Evolutionary conservation across 2,113 vertebrate genomes (phyloP), one percentile per base, ranked within the genome.

Genomic region (Rhineura floridana): DNA sequence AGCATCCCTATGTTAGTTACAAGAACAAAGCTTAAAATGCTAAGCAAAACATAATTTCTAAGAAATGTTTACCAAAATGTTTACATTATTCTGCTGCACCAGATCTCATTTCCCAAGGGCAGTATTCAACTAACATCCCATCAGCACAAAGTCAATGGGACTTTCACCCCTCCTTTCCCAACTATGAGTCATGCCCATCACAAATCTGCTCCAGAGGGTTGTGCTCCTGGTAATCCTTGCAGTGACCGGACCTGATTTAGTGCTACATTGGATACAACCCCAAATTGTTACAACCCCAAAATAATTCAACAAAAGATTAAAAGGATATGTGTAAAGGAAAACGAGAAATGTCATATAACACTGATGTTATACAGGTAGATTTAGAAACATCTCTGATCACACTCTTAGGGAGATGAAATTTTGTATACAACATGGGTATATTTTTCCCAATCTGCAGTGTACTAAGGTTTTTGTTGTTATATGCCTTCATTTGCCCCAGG

Each of bases 21-120:
- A n/a, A 76, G 33, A 15, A 46, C 2, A 30, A 4, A n/a, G 17
- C 39, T 65, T 42, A 39, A 73, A 36, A 1, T 75, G 62, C 2
- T 52, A 33, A 33, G 0, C 2, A 84, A 39, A 52, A 0, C 44
- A 0, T 5, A 21, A 1, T 65, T 50, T 65, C 6, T 82, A 77
- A n/a, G 21, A 83, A 70, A 67, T 28, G 2, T 44, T 75, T 28
- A 0, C 36, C 55, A 87, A 48, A 72, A 39, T 6, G 15, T 55
- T 50, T 81, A 2, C 59, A 13, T 42, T 13, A 21, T 13, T 6
- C 2, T 8, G 5, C 6, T 10, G 2, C 33, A 62, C n/a, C 75
- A 12, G 39, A 3, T 3, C 36, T 17, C 39, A 3, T 44, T 62
- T 52, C 84, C n/a, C n/a, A n/a, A n/a, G n/a, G n/a, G n/a, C n/a